Evolutionary conservation across 2,888 invertebrate genomes (phyloP).

Genomic region (Chaitophorus viminalis): DNA sequence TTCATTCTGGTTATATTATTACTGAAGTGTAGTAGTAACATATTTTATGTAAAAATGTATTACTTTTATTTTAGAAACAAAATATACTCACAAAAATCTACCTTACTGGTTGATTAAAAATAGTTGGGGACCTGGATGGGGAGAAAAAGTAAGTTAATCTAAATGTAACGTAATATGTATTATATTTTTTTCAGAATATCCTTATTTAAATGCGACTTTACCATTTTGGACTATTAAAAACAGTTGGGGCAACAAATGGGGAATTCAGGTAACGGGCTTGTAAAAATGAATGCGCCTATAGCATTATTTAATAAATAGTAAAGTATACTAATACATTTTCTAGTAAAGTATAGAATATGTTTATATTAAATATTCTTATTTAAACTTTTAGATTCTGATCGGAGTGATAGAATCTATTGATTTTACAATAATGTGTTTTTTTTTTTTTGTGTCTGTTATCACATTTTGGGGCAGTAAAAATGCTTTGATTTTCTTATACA

Average conservation of each 20-base stretch:
- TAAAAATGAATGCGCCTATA: neutral
- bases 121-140: constrained; percentile 93
- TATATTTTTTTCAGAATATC: constrained; percentile 75
- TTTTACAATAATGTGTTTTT: too few species aligned
- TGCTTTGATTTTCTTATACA: too few species aligned
- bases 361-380: neutral
- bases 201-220: constrained; percentile 77
- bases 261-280: constrained; percentile 74
- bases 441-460: too few species aligned
- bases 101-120: constrained; percentile 96
- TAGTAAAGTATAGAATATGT: neutral
- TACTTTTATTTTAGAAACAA: constrained; percentile 74
- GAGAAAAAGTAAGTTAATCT: constrained; percentile 74
- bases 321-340: neutral
- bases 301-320: neutral
- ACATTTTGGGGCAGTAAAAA: too few species aligned
- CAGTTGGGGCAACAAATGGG: constrained; percentile 93
- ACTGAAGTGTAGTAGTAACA: neutral
- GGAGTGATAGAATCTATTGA: neutral
- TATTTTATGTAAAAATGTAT: neutral
- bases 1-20: neutral
- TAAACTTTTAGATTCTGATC: neutral
- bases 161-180: constrained; percentile 63
- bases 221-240: constrained; percentile 96
- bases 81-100: constrained; percentile 80